Evolutionary conservation across 2,888 invertebrate species (phyloP).

Genomic region (Sepioteuthis lessoniana): DNA sequence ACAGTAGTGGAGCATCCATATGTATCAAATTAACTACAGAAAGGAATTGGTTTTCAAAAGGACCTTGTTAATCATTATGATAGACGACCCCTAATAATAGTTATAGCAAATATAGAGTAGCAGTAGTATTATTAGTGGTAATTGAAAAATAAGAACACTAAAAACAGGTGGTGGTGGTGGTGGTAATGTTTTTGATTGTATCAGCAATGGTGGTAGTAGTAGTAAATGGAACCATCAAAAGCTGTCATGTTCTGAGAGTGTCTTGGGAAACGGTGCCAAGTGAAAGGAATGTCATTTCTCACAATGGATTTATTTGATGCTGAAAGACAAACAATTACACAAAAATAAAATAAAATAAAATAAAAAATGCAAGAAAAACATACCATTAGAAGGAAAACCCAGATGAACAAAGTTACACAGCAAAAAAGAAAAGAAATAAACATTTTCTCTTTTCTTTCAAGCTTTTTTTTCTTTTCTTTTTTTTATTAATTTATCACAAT

Average conservation of each 20-base stretch:
- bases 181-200: not conserved
- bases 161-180: not conserved
- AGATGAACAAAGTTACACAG: not conserved
- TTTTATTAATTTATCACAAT: not conserved
- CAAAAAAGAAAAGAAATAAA: not conserved
- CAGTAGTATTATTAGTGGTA: not conserved
- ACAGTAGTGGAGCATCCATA: not conserved
- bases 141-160: not conserved
- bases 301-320: slow-evolving; percentile 23
- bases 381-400: not conserved
- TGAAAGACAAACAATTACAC: not conserved
- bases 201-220: not conserved
- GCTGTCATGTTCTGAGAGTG: slow-evolving; percentile 37
- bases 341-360: not conserved
- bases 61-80: not conserved
- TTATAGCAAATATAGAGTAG: not conserved
- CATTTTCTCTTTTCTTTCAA: not conserved
- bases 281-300: slow-evolving; percentile 42
- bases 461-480: not conserved
- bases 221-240: not conserved
- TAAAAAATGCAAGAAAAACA: not conserved
- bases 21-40: not conserved
- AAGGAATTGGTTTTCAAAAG: not conserved
- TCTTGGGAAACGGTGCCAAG: slow-evolving; percentile 10
- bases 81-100: no score